Evolutionary conservation across 2,888 invertebrate genomes (phyloP).

Genomic region (Carabus problematicus): DNA sequence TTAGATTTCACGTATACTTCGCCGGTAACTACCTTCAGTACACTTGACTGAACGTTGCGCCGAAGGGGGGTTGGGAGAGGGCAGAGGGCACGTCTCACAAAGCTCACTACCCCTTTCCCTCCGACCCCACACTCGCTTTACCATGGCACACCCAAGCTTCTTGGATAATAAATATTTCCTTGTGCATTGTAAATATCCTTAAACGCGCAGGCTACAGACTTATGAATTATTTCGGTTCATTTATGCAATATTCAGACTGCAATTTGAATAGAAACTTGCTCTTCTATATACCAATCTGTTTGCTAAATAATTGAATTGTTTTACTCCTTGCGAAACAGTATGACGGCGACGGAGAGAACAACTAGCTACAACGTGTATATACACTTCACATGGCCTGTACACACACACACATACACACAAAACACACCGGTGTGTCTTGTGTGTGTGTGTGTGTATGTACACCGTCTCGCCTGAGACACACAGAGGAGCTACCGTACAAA

Average conservation of each 20-base stretch:
- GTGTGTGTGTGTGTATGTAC: too few relatives aligned
- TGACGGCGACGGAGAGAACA: neutral
- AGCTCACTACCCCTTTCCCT: conserved; percentile 7
- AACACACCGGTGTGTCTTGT: too few relatives aligned
- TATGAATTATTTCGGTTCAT: conserved; percentile 62
- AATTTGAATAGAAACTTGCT: conserved; percentile 60
- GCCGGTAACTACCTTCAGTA: neutral
- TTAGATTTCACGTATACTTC: too few relatives aligned
- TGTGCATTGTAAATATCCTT: conserved; percentile 64
- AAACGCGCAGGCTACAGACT: conserved; percentile 62
- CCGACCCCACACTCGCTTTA: neutral
- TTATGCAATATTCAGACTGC: conserved; percentile 62
- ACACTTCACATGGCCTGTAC: too few relatives aligned
- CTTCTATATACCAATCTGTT: conserved; percentile 59
- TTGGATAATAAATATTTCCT: conserved; percentile 66
- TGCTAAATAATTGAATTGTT: conserved; percentile 61
- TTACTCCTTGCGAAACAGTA: conserved; percentile 46
- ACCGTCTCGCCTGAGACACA: too few relatives aligned
- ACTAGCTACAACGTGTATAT: too few relatives aligned
- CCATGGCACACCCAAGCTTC: conserved; percentile 49
- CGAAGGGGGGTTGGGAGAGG: neutral
- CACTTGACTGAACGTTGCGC: neutral
- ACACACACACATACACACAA: too few relatives aligned
- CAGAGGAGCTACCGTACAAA: too few relatives aligned
- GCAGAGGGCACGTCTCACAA: neutral